A percentile compares a stretch with the other conserved stretches of the same genome.
phyloP scores from a whole-genome alignment of 2,888 invertebrate species.

The Elegia similella region DNA sequence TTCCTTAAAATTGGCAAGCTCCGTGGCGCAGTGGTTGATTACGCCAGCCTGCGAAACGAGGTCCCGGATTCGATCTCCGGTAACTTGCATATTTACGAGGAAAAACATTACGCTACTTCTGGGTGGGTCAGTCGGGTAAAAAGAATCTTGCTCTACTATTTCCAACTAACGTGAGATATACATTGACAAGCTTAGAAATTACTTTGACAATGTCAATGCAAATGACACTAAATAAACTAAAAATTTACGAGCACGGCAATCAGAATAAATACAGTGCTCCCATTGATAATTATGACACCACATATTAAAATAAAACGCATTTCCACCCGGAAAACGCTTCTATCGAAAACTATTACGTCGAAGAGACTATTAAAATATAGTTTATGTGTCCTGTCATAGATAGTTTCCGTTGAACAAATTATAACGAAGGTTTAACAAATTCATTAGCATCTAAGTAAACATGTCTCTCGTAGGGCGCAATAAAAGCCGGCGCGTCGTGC shows the following conservation, averaged over 20 bases:
- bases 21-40: too few species aligned
- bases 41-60: too few species aligned
- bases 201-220: neutral
- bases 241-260: slow-evolving; percentile 1
- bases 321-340: slow-evolving; percentile 13
- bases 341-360: slow-evolving; percentile 11
- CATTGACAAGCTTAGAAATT: neutral
- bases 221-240: neutral
- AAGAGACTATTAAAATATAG: slow-evolving; percentile 24
- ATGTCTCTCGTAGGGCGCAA: slow-evolving; percentile 6
- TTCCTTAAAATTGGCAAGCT: too few species aligned
- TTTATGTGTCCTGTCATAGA: slow-evolving; percentile 59
- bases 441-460: slow-evolving; percentile 33
- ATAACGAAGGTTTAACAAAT: slow-evolving; percentile 39
- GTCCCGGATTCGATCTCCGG: too few species aligned
- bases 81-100: too few species aligned
- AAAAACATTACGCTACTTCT: too few species aligned
- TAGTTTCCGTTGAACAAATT: slow-evolving; percentile 54
- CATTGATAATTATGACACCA: neutral
- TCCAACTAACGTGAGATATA: neutral
- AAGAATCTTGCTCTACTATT: too few species aligned
- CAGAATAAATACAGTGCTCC: slow-evolving; percentile 2
- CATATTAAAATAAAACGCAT: slow-evolving; percentile 7
- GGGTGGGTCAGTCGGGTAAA: too few species aligned
- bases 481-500: slow-evolving; percentile 9